Base-by-base conservation (phyloP, 2,888 invertebrate genomes). In the Trissolcus brochymenae region DNA sequence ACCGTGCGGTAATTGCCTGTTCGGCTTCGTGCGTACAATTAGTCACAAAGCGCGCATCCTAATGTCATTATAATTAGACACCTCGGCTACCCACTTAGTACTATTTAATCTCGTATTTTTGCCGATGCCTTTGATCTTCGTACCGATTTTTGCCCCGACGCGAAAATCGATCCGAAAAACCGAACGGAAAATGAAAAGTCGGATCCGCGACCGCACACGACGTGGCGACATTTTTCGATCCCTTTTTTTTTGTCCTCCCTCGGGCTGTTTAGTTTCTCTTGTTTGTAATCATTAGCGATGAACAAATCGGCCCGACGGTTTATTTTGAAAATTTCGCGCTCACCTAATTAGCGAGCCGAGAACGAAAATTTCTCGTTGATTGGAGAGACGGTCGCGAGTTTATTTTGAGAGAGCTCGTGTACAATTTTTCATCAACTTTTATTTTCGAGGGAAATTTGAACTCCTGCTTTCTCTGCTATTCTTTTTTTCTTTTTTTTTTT, bases 181-280 rank as follows among this genome's bases (percentile, higher is more conserved):
- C 88, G 88, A 88, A 88, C 87, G 88, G 84, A 83, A 87, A 88
- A 88, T 88, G 87, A 87, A 88, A 88, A 86, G 83, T 84, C 83
- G 83, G 82, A 67, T 74, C 68, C 60, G 76, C 71, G 70, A 61
- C 80, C 78, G 79, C 82, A 79, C 79, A 78, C 81, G 65, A 71
- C 73, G 78, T 50, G 70, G 51, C 70, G 76, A 67, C 78, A 76
- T 76, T 78, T 78, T 73, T 78, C 56, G 56, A 60, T 64, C 65
- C 25, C 25, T 66, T 71, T 71, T 61, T 51, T 65, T 76, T 67
- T 11, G 51, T 70, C 75, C 57, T 60, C 76, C 70, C 59, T 50
- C 59, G 13, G 51, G 41, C 4, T 6, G 46, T 46, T 46, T 51
- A 66, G 40, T 71, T 70, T 67, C 66, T 74, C 76, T 73, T 62